Evolutionary conservation across 2,113 vertebrate species (phyloP).

Genomic region (Ailuropoda melanoleuca): DNA sequence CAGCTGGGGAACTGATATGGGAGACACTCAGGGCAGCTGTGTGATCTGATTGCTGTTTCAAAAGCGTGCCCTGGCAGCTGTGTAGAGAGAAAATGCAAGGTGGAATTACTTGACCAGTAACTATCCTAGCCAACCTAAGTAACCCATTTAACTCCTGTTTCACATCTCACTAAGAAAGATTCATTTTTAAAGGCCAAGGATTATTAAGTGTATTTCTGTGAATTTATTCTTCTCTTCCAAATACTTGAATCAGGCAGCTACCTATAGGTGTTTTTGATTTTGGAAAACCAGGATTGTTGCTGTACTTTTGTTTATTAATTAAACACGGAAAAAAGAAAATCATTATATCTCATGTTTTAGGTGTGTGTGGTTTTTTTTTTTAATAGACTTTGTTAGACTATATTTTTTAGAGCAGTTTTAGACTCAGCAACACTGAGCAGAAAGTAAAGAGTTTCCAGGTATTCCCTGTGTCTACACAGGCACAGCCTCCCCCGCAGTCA

Average conservation of each 20-base stretch:
- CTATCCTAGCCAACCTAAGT: neutral
- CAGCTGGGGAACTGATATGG: neutral
- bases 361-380: neutral
- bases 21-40: neutral
- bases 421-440: neutral
- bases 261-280: constrained; percentile 1
- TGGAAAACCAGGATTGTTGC: neutral
- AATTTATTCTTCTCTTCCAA: constrained; percentile 39
- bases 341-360: neutral
- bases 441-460: neutral
- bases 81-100: neutral
- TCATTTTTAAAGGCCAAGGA: neutral
- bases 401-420: neutral
- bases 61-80: neutral
- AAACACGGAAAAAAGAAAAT: constrained; percentile 1
- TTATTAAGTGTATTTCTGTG: neutral
- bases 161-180: neutral
- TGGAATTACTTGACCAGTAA: neutral
- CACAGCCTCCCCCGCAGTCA: neutral
- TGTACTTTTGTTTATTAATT: constrained; percentile 28
- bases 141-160: neutral
- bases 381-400: neutral
- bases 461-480: too few species aligned
- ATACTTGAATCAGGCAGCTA: constrained; percentile 4
- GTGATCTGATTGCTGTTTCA: neutral